Percentiles rank a stretch among this genome's conserved stretches.
Conservation (phyloP, 2,113 vertebrate genomes). For the Scortum barcoo region DNA sequence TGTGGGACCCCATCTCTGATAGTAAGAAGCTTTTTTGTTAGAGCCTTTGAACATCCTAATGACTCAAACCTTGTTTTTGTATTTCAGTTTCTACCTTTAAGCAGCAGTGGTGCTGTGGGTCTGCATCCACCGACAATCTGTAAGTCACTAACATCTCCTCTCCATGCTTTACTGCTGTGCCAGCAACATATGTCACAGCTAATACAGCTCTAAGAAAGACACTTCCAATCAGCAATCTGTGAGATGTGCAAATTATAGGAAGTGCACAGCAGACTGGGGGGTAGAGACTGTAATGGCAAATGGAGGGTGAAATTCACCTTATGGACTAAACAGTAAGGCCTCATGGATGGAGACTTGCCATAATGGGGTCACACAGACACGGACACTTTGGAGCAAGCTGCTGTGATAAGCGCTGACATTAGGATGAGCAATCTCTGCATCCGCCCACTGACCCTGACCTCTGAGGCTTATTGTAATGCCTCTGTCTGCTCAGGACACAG, state of each 20-base stretch:
- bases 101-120: slow-evolving; percentile 28
- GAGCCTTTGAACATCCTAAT: slow-evolving; percentile 26
- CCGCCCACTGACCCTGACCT: slow-evolving; percentile 65
- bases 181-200: slow-evolving; percentile 69
- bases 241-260: slow-evolving; percentile 63
- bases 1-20: neutral
- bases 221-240: slow-evolving; percentile 56
- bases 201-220: slow-evolving; percentile 52
- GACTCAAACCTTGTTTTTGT: slow-evolving; percentile 16
- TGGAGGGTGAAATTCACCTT: slow-evolving; percentile 73
- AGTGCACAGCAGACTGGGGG: slow-evolving; percentile 45
- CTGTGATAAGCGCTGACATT: slow-evolving; percentile 71
- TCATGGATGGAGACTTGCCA: slow-evolving; percentile 42
- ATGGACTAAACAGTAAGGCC: slow-evolving; percentile 58
- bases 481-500: slow-evolving; percentile 50
- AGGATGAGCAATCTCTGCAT: slow-evolving; percentile 65
- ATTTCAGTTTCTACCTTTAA: slow-evolving; percentile 34
- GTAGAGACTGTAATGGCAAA: slow-evolving; percentile 52
- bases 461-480: slow-evolving; percentile 56
- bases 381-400: slow-evolving; percentile 40
- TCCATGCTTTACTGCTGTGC: slow-evolving; percentile 55
- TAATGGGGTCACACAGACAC: slow-evolving; percentile 52
- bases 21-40: slow-evolving; percentile 17
- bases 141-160: slow-evolving; percentile 72
- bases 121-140: slow-evolving; percentile 54